Evolutionary conservation across 2,888 invertebrate genomes (phyloP), one percentile per base, ranked within the genome.

Genomic region (Drosophila macrothrix): DNA sequence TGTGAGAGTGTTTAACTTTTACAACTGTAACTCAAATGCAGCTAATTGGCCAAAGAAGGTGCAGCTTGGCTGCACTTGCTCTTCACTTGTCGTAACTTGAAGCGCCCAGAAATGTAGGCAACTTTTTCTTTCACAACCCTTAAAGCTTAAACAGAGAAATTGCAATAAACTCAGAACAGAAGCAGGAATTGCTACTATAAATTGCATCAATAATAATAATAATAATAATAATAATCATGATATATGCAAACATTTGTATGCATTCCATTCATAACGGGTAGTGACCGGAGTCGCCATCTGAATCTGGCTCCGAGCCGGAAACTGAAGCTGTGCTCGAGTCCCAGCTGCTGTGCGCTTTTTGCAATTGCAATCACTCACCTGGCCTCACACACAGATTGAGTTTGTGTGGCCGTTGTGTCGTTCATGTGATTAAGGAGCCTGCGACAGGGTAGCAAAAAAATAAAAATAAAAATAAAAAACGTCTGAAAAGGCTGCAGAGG

Each of bases 381-480:
- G 80, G 61, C 61, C 67, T 66, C 59, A 41, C 74, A 71, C 81
- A 71, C 81, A 74, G 88, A 78, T 85, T 85, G 81, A 83, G 81
- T 85, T 86, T 72, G 74, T 83, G 73, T 71, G 74, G 54, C 46
- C 71, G 73, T 59, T 53, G 76, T 76, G 85, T 74, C 88, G 80
- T 80, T 88, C 85, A 88, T 86, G 89, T 84, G 84, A 84, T 84
- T 84, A 88, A 88, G 84, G 16, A 9, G 46, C 25, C 46, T 46
- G 46, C 46, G 9, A 46, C 25, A 46, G 46, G 7, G 22, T 22
- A 2, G 22, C 46, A 22, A 22, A 22, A 46, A 46, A 14, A 46
- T 1, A 22, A 12, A 3, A 19, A 22, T 16, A 22, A 46, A 46
- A 14, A 46, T 1, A 22, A 12, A 3, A 19, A 0, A 7, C 61